Evolutionary conservation across 1,140 invertebrate species (phyloP), one percentile per base, ranked within the genome.

Genomic region (Heliconius congener): DNA sequence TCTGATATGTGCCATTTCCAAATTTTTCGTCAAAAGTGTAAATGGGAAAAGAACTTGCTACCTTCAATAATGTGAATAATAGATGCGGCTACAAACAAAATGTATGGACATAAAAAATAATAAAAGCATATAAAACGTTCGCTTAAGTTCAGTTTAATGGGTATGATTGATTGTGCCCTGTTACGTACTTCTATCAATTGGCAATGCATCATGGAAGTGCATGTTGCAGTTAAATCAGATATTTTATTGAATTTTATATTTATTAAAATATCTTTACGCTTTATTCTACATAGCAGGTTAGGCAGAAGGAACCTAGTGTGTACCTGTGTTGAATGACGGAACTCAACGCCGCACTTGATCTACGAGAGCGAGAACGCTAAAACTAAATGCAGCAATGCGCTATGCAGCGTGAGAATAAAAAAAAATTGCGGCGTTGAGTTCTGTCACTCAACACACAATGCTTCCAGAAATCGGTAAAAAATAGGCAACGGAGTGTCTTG

Each of bases 181-280:
- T 74, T 74, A 57, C 52, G 73, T 57, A 57, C 73, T 74, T 55
- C 73, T 30, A 74, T 74, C 73, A 74, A 74, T 74, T 74, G 73
- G 39, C 73, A 27, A 75, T 19, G 19, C 74, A 42, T 76, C 60
- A 27, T 34, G 55, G 30, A 76, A 23, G n/a, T 60, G 39, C 60
- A 66, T 76, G 60, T 71, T 46, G 19, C 34, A 76, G 57, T 76
- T 76, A 52, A 19, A 52, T 19, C 5, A 8, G 50, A 52, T 52
- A 52, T 52, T 6, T 19, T 52, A 18, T 52, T 16, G 42, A 46
- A 0, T 1, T 37, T 46, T 16, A 42, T 42, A 2, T 42, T 4
- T 42, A 5, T 46, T 16, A 46, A 46, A 46, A 16, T 3, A 46
- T 13, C 13, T 46, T 46, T 46, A 46, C 13, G 9, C 2, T 42